These are phyloP conservation scores for Hypolimnas misippus DNA, from an alignment of 2,888 invertebrate genomes.

Conservation along the genomic window DNA sequence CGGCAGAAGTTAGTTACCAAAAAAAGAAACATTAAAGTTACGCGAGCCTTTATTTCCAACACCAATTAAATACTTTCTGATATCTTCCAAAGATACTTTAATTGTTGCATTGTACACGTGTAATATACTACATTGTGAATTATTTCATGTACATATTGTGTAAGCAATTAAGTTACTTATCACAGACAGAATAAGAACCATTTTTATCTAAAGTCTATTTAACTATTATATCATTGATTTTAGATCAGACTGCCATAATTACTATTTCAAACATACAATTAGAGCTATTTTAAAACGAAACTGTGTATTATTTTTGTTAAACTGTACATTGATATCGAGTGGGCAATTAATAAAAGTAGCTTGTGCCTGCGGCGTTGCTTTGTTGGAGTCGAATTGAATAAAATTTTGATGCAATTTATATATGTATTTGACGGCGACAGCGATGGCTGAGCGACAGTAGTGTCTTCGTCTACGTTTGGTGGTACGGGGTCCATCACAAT, in stretches of 20 bases:
- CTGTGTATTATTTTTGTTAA: neutral
- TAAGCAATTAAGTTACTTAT: neutral
- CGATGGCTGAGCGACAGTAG: too few relatives aligned
- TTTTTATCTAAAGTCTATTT: neutral
- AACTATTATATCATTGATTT: conserved; percentile 4
- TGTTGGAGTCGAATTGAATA: too few relatives aligned
- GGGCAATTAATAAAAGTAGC: neutral
- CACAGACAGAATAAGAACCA: neutral
- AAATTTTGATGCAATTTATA: too few relatives aligned
- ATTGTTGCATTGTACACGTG: neutral
- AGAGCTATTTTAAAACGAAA: neutral
- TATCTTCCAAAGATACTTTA: neutral
- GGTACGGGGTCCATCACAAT: too few relatives aligned
- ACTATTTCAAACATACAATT: neutral
- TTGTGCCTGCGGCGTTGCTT: too few relatives aligned
- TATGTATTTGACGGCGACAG: too few relatives aligned
- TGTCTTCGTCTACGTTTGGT: too few relatives aligned
- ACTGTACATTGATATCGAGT: neutral
- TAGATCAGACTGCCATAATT: conserved; percentile 3
- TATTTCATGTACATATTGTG: neutral
- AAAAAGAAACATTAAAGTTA: too few relatives aligned
- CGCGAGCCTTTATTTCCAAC: too few relatives aligned
- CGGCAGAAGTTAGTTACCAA: too few relatives aligned
- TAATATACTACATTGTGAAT: neutral
- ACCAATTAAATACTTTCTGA: conserved; percentile 8